Percentiles rank a stretch among this genome's conserved stretches.
These are phyloP conservation scores for Nannoperca australis DNA, from an alignment of 2,797 vertebrate species.

Conservation along the genomic window DNA sequence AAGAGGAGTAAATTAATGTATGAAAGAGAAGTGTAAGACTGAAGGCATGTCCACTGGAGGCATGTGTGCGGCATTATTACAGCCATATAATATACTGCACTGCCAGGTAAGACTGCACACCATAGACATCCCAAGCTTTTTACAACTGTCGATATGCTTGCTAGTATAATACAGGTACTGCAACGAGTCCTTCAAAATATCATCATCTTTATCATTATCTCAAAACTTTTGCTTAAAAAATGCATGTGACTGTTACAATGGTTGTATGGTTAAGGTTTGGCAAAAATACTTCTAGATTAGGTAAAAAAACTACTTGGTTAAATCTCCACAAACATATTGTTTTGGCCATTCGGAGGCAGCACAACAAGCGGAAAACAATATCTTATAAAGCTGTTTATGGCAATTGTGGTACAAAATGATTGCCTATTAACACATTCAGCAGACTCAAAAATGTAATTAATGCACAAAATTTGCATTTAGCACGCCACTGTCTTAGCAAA, in stretches of 20 bases:
- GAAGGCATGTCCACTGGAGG: constrained; percentile 19
- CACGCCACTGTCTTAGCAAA: background rate
- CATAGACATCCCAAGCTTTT: background rate
- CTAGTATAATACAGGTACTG: background rate
- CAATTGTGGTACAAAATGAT: background rate
- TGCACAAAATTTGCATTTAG: background rate
- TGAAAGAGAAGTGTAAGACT: constrained; percentile 5
- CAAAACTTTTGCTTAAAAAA: too few relatives aligned
- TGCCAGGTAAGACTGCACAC: constrained; percentile 15
- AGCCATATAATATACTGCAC: constrained; percentile 27
- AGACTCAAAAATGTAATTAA: too few relatives aligned
- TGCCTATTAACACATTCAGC: background rate
- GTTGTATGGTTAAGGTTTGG: too few relatives aligned
- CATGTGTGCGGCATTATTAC: constrained; percentile 36
- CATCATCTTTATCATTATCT: too few relatives aligned
- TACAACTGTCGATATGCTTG: background rate
- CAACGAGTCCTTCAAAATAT: background rate
- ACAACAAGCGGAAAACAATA: background rate
- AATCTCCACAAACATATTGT: too few relatives aligned
- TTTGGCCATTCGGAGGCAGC: too few relatives aligned
- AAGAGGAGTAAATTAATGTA: constrained; percentile 42
- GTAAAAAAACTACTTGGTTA: too few relatives aligned
- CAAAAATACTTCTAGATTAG: too few relatives aligned
- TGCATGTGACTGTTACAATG: too few relatives aligned
- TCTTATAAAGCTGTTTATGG: background rate